phyloP scores from a whole-genome alignment of 2,797 vertebrate species.

The Thaleichthys pacificus region DNA sequence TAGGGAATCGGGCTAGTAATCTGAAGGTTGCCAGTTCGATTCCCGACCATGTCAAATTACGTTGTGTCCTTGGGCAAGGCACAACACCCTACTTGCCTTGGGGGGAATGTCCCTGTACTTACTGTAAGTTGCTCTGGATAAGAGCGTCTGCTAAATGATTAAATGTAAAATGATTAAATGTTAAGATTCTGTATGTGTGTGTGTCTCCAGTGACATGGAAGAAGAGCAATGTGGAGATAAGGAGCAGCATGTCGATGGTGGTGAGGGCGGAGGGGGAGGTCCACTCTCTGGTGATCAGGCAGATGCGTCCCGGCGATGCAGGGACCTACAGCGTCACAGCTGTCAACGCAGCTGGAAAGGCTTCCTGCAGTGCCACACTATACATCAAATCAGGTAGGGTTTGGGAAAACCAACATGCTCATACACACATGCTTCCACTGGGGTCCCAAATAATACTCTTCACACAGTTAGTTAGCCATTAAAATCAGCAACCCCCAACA shows the following conservation, averaged over 20 bases:
- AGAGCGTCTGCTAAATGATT: too few species aligned
- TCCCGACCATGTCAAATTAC: too few species aligned
- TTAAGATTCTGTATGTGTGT: not conserved
- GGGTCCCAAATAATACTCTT: too few species aligned
- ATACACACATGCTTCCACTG: not conserved
- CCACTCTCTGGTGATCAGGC: conserved; percentile 81
- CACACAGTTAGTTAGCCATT: conserved; percentile 43
- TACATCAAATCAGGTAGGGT: conserved; percentile 80
- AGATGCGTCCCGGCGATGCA: conserved; percentile 68
- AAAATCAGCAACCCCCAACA: conserved; percentile 32
- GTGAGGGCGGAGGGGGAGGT: conserved; percentile 76
- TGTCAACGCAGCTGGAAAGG: conserved; percentile 76
- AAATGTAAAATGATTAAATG: too few species aligned
- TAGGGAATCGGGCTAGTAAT: too few species aligned
- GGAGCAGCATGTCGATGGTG: conserved; percentile 67
- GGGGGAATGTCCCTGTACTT: too few species aligned
- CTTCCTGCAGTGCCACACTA: conserved; percentile 78
- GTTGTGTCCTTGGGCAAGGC: too few species aligned
- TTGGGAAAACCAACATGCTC: not conserved
- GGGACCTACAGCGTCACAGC: conserved; percentile 83
- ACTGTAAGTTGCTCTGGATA: too few species aligned
- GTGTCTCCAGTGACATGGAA: conserved; percentile 82
- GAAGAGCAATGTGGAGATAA: conserved; percentile 76
- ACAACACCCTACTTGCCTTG: too few species aligned
- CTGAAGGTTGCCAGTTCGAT: too few species aligned